A percentile compares a stretch with the other conserved stretches of the same genome.
Evolutionary conservation across 2,888 invertebrate species (phyloP).

Genomic region (Argyra leucocephala): DNA sequence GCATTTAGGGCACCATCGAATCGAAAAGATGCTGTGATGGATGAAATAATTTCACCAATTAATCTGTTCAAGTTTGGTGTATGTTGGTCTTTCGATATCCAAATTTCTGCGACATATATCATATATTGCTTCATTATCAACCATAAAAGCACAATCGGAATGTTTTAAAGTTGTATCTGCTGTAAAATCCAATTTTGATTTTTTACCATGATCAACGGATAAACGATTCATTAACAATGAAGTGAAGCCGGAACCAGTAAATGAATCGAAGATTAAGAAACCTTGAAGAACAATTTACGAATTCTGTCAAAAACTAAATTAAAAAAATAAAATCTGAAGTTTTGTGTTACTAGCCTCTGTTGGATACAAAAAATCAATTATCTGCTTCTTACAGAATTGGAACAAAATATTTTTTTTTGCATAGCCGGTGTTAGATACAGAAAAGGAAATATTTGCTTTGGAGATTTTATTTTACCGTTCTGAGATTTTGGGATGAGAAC

Average conservation of each 20-base stretch:
- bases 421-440: too few relatives aligned
- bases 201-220: slow-evolving; percentile 58
- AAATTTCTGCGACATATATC: slow-evolving; percentile 82
- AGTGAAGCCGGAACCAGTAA: slow-evolving; percentile 57
- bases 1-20: slow-evolving; percentile 83
- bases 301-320: slow-evolving; percentile 49
- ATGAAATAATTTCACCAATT: slow-evolving; percentile 81
- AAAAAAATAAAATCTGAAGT: too few relatives aligned
- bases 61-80: slow-evolving; percentile 86
- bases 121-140: slow-evolving; percentile 73
- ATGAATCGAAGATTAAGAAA: slow-evolving; percentile 57
- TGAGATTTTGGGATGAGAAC: too few relatives aligned
- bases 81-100: slow-evolving; percentile 84
- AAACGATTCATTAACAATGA: slow-evolving; percentile 57
- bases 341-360: too few relatives aligned
- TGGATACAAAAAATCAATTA: too few relatives aligned
- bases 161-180: slow-evolving; percentile 83
- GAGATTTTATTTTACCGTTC: too few relatives aligned
- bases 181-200: slow-evolving; percentile 60
- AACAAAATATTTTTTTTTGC: too few relatives aligned
- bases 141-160: slow-evolving; percentile 89
- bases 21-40: slow-evolving; percentile 77
- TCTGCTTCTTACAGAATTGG: too few relatives aligned
- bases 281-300: slow-evolving; percentile 51
- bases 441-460: too few relatives aligned